Conservation (phyloP, 2,113 vertebrate genomes). For the Halcyon senegalensis region DNA sequence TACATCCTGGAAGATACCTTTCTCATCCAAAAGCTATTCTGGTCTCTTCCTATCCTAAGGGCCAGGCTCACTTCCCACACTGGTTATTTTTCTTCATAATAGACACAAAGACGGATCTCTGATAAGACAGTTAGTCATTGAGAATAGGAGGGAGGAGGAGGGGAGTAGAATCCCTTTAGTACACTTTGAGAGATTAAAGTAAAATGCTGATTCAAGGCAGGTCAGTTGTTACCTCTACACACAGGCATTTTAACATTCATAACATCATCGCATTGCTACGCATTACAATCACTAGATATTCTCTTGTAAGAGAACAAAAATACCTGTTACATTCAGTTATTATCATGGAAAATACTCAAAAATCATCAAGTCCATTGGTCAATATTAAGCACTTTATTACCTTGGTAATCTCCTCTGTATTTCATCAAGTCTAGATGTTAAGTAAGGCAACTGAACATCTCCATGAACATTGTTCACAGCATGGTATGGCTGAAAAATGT, state of each 20-base stretch:
- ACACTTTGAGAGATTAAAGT: not conserved
- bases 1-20: not conserved
- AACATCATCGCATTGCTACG: not conserved
- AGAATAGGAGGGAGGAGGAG: not conserved
- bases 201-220: not conserved
- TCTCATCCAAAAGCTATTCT: not conserved
- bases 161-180: not conserved
- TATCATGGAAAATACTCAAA: not conserved
- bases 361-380: not conserved
- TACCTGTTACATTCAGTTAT: not conserved
- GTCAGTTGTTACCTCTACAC: not conserved
- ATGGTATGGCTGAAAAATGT: not conserved
- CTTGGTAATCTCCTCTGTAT: not conserved
- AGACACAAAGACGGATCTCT: not conserved
- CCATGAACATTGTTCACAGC: not conserved
- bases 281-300: not conserved
- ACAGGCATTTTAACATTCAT: not conserved
- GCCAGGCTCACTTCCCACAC: not conserved
- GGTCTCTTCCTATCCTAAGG: not conserved
- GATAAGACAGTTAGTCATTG: not conserved
- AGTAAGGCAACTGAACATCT: not conserved
- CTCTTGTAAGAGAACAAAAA: not conserved
- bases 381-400: not conserved
- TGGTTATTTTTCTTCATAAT: conserved; percentile 16
- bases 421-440: not conserved